Evolutionary conservation across 2,113 vertebrate genomes (phyloP).

Genomic region (human (Homo sapiens)): GRCh38 chr5:165189001-165189500

Average conservation of each 20-base stretch:
- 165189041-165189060: neutral
- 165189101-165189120: neutral
- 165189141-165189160: neutral
- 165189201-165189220: neutral
- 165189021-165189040: neutral
- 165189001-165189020: neutral
- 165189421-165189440: neutral
- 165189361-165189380: neutral
- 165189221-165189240: neutral
- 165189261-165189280: neutral
- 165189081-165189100: neutral
- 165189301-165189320: neutral
- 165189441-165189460: neutral
- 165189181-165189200: neutral
- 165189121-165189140: neutral
- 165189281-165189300: neutral
- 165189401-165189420: neutral
- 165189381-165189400: neutral
- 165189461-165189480: neutral
- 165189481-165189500: fast-evolving
- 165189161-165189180: neutral
- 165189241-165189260: neutral
- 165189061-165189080: neutral
- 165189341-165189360: neutral
- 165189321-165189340: neutral